Evolutionary conservation across 2,888 invertebrate genomes (phyloP).

Genomic region (Miltochrista miniata): DNA sequence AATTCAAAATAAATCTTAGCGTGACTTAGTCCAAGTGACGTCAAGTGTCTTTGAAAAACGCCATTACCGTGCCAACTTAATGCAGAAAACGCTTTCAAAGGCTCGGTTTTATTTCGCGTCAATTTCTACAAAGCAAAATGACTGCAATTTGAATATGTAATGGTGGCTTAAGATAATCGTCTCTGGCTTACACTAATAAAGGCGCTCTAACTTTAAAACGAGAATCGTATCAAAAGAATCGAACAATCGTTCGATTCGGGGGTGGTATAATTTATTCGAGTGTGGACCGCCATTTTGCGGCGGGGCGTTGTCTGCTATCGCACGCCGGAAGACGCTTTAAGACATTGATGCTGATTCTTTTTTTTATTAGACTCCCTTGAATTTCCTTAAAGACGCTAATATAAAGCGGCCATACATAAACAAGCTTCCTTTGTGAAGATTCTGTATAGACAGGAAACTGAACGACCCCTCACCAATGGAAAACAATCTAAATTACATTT

Average conservation of each 20-base stretch:
- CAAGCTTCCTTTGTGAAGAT: slow-evolving; percentile 77
- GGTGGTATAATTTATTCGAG: slow-evolving; percentile 82
- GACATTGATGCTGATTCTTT: slow-evolving; percentile 84
- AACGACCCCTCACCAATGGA: slow-evolving; percentile 68
- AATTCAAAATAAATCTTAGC: slow-evolving; percentile 18
- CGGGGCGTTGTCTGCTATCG: slow-evolving; percentile 71
- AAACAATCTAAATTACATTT: slow-evolving; percentile 84
- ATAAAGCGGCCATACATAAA: slow-evolving; percentile 82
- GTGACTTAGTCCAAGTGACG: slow-evolving; percentile 2
- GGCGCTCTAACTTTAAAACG: slow-evolving; percentile 75
- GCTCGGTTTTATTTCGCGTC: slow-evolving; percentile 81
- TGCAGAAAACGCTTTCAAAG: slow-evolving; percentile 65
- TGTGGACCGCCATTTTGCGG: slow-evolving; percentile 82
- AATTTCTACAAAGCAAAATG: slow-evolving; percentile 81
- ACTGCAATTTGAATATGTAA: slow-evolving; percentile 84
- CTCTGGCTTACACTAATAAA: slow-evolving; percentile 83
- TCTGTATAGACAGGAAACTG: slow-evolving; percentile 66
- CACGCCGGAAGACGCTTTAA: slow-evolving; percentile 77
- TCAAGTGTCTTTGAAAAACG: slow-evolving; percentile 54
- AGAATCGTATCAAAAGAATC: slow-evolving; percentile 80
- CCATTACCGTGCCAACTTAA: slow-evolving; percentile 62
- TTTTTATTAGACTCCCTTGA: slow-evolving; percentile 81
- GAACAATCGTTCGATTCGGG: slow-evolving; percentile 79
- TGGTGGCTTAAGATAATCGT: slow-evolving; percentile 82
- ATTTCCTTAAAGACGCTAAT: slow-evolving; percentile 81